Evolutionary conservation across 2,888 invertebrate species (phyloP).

Genomic region (Tetrapedia diversipes): DNA sequence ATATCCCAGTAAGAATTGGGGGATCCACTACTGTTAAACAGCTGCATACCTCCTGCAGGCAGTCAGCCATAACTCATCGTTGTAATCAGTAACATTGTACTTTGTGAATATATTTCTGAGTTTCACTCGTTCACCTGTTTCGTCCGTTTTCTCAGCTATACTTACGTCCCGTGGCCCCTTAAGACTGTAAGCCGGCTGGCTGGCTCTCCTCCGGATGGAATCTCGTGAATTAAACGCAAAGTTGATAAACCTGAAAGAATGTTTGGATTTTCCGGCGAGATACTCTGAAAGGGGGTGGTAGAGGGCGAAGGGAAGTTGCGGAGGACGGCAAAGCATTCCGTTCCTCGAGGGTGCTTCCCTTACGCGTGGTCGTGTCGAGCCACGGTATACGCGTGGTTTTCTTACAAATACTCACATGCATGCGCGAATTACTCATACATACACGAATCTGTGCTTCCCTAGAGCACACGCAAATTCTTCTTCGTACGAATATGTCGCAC

Average conservation of each 20-base stretch:
- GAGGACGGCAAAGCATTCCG: conserved; percentile 77
- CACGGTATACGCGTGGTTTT: conserved; percentile 23
- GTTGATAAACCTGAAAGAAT: conserved; percentile 76
- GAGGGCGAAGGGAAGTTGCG: conserved; percentile 57
- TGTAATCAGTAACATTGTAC: no score
- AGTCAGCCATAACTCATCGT: no score
- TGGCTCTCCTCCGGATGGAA: conserved; percentile 56
- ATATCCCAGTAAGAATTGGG: no score
- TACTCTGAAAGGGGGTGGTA: no score
- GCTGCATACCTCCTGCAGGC: no score
- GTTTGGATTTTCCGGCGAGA: conserved; percentile 71
- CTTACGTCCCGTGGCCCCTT: conserved; percentile 18
- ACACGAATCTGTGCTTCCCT: neutral
- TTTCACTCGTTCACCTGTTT: no score
- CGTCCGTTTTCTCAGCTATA: conserved; percentile 14
- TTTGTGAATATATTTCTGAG: no score
- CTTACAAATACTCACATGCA: neutral
- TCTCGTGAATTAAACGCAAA: conserved; percentile 75
- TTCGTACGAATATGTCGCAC: conserved; percentile 29
- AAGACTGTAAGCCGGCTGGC: conserved; percentile 25
- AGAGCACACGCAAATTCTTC: conserved; percentile 49
- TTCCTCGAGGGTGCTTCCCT: conserved; percentile 60
- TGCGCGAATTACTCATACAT: neutral
- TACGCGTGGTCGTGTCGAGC: conserved; percentile 39
- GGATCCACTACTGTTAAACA: no score